Evolutionary conservation across 2,113 vertebrate genomes (phyloP).

Genomic region (Barbus barbus): DNA sequence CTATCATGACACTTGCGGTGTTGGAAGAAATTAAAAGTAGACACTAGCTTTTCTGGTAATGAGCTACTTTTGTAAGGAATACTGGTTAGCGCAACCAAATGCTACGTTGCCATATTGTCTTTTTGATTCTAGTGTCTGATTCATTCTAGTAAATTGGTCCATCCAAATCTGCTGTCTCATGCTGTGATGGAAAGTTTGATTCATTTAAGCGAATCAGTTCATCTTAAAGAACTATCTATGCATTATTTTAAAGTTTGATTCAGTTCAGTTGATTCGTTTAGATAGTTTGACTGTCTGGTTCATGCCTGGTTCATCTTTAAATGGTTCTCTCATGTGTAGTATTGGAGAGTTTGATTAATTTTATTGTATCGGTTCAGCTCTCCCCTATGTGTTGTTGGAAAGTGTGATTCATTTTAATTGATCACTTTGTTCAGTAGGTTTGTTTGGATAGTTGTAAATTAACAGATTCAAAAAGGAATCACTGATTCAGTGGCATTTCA

Average conservation of each 20-base stretch:
- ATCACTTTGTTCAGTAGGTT: neutral
- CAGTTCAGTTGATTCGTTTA: neutral
- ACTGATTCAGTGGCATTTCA: neutral
- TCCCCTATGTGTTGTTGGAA: neutral
- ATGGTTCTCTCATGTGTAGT: neutral
- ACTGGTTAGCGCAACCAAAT: neutral
- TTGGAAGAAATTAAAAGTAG: neutral
- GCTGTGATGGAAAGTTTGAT: neutral
- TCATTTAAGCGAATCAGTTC: neutral
- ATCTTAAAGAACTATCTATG: no score
- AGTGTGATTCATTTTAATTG: neutral
- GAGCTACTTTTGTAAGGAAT: neutral
- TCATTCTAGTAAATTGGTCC: no score
- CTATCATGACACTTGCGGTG: neutral
- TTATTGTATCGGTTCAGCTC: neutral
- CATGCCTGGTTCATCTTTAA: neutral
- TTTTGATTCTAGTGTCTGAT: neutral
- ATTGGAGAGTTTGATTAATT: neutral
- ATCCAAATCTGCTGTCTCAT: no score
- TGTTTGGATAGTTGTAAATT: neutral
- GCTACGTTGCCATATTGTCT: neutral
- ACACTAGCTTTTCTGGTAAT: neutral
- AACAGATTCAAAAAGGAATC: neutral
- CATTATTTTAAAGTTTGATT: neutral
- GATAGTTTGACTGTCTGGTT: no score